A percentile compares a stretch with the other conserved stretches of the same genome.
Evolutionary conservation across 1,140 invertebrate genomes (phyloP).

Genomic region (Trialeurodes vaporariorum): DNA sequence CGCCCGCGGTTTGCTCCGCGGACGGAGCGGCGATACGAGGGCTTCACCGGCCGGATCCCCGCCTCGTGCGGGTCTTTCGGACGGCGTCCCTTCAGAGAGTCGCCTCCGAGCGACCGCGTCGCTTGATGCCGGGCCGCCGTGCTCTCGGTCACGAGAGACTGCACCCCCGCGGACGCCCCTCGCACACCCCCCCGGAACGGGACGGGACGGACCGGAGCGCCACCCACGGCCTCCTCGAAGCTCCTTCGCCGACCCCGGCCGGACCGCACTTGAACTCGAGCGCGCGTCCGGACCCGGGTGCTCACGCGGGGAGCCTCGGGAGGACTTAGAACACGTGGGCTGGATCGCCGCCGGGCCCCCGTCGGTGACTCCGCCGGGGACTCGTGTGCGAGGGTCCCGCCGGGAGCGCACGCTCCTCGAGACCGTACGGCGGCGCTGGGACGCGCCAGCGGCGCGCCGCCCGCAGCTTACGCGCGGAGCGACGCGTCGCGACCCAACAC

Average conservation of each 20-base stretch:
- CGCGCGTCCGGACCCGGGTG: conserved; percentile 23
- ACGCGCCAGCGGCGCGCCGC: conserved; percentile 18
- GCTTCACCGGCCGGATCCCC: neutral
- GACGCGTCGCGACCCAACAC: conserved; percentile 3
- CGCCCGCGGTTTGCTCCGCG: neutral
- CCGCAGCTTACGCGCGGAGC: neutral
- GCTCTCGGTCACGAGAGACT: neutral
- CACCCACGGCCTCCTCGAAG: neutral
- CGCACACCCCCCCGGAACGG: neutral
- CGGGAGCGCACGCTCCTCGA: neutral
- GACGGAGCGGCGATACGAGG: neutral
- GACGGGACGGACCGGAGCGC: neutral
- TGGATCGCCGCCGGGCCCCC: conserved; percentile 1
- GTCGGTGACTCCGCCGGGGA: conserved; percentile 3
- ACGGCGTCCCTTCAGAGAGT: neutral
- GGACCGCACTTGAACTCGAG: neutral
- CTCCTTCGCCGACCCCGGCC: neutral
- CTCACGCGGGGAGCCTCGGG: conserved; percentile 39
- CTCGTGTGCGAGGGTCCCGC: neutral
- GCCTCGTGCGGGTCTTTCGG: neutral
- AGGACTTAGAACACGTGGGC: conserved; percentile 14
- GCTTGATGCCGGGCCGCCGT: neutral
- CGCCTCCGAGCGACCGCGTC: conserved; percentile 7
- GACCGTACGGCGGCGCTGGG: neutral
- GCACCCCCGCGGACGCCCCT: neutral